Conservation (phyloP, 2,888 invertebrate species). For the Melanophora roralis region DNA sequence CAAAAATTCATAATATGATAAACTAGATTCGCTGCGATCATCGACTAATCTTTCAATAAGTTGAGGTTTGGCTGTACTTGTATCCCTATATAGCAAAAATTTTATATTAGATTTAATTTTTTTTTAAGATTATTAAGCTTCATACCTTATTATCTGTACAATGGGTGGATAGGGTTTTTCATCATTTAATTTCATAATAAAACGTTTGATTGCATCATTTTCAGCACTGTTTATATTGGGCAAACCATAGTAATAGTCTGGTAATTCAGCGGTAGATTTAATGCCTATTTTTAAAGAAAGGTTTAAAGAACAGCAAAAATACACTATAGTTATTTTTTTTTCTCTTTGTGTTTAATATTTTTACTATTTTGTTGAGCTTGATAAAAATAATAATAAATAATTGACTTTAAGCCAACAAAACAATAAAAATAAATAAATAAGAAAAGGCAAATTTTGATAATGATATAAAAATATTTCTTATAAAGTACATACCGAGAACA, state of each 20-base stretch:
- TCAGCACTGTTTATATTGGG: slow-evolving; percentile 87
- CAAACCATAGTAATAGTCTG: slow-evolving; percentile 86
- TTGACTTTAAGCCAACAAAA: no score
- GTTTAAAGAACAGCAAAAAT: no score
- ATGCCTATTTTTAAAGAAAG: slow-evolving; percentile 84
- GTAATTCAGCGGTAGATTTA: slow-evolving; percentile 83
- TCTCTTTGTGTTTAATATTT: no score
- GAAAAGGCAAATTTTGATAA: no score
- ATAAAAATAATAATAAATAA: no score
- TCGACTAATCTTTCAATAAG: slow-evolving; percentile 95
- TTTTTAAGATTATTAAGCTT: not conserved
- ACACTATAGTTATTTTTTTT: no score
- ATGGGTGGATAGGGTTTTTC: slow-evolving; percentile 89
- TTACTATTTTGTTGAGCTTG: no score
- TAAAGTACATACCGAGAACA: slow-evolving; percentile 80
- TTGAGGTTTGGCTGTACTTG: slow-evolving; percentile 87
- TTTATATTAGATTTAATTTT: not conserved
- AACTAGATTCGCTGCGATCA: slow-evolving; percentile 94
- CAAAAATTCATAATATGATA: slow-evolving; percentile 98
- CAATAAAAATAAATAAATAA: no score
- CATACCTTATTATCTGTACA: slow-evolving; percentile 88
- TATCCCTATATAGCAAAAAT: slow-evolving; percentile 83
- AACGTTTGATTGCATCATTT: slow-evolving; percentile 86
- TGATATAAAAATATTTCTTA: no score
- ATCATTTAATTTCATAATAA: slow-evolving; percentile 89